Evolutionary conservation across 2,113 vertebrate genomes (phyloP).

Genomic region (Conger conger): DNA sequence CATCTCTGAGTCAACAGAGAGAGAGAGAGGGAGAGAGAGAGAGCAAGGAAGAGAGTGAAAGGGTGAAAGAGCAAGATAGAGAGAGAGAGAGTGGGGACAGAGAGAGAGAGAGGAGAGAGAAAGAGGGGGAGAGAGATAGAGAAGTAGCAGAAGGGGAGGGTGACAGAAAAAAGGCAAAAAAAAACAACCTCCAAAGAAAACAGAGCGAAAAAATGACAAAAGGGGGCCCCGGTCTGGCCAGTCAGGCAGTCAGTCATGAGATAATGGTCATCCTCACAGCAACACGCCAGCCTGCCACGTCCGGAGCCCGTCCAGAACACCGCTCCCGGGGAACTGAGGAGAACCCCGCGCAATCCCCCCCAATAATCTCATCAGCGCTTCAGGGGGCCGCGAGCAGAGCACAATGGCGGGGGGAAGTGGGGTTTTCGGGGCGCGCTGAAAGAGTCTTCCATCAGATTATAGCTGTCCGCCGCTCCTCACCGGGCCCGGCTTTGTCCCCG

Average conservation of each 20-base stretch:
- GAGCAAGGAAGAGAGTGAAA: too few species aligned
- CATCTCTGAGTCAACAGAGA: constrained; percentile 69
- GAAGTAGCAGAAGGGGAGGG: neutral
- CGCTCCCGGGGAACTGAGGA: constrained; percentile 64
- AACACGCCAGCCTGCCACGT: constrained; percentile 50
- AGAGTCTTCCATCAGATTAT: neutral
- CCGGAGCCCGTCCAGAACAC: constrained; percentile 55
- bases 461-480: neutral
- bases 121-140: neutral
- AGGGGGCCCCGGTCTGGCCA: constrained; percentile 51
- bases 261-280: constrained; percentile 60
- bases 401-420: neutral
- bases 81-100: constrained; percentile 26
- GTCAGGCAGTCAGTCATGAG: constrained; percentile 29
- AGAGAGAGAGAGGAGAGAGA: constrained; percentile 37
- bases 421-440: neutral
- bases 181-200: neutral
- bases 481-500: neutral
- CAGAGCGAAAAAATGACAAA: constrained; percentile 61
- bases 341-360: constrained; percentile 42
- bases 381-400: constrained; percentile 46
- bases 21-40: constrained; percentile 54
- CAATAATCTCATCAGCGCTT: constrained; percentile 51
- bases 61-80: neutral
- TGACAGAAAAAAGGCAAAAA: neutral